These are phyloP conservation scores for Saturnia japonica DNA, from an alignment of 2,888 invertebrate genomes.

Conservation along the genomic window DNA sequence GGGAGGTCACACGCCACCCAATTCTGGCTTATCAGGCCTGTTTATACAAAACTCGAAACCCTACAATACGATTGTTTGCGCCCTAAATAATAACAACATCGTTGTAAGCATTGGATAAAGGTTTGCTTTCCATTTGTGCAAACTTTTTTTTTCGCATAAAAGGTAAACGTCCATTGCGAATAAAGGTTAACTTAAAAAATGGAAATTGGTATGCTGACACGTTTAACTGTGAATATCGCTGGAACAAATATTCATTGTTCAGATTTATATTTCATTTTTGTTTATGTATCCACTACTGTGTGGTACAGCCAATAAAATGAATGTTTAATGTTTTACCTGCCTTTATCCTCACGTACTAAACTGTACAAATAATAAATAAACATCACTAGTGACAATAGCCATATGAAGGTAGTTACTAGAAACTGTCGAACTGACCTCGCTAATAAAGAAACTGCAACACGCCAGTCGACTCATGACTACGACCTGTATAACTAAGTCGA, in stretches of 20 bases:
- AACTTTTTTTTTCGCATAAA: conserved; percentile 24
- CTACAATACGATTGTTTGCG: conserved; percentile 56
- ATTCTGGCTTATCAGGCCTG: conserved; percentile 50
- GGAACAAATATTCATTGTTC: conserved; percentile 29
- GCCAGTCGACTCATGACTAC: too few species aligned
- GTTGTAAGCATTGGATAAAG: conserved; percentile 42
- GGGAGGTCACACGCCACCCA: conserved; percentile 40
- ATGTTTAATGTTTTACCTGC: too few species aligned
- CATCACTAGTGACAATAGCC: too few species aligned
- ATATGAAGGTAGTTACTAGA: too few species aligned
- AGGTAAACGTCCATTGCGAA: conserved; percentile 13
- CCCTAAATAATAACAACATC: conserved; percentile 59
- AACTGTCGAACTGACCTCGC: too few species aligned
- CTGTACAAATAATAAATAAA: too few species aligned
- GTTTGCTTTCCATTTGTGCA: conserved; percentile 28
- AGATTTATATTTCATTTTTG: conserved; percentile 20
- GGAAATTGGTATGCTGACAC: conserved; percentile 50
- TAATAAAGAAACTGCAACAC: too few species aligned
- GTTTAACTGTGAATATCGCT: conserved; percentile 47
- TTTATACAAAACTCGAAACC: conserved; percentile 56
- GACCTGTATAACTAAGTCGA: too few species aligned
- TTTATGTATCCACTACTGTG: background rate
- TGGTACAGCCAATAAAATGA: too few species aligned
- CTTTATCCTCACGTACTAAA: too few species aligned
- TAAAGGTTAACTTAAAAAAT: conserved; percentile 44